phyloP scores from a whole-genome alignment of 2,797 vertebrate genomes.

The Neopelma chrysocephalum region DNA sequence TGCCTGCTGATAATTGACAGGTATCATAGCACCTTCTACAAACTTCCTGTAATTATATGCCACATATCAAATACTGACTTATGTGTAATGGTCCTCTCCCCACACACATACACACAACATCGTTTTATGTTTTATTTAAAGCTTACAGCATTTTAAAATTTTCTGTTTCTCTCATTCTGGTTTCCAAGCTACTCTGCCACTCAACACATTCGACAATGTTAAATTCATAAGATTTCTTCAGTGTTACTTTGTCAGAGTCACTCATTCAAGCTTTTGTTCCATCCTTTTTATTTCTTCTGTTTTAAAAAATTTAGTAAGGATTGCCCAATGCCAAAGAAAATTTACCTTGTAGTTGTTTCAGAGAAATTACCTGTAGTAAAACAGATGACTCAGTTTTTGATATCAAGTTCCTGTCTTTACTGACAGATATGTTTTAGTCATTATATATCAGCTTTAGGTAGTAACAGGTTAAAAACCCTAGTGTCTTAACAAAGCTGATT shows the following conservation, averaged over 20 bases:
- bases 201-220: conserved; percentile 51
- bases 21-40: conserved; percentile 76
- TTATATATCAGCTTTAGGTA: not conserved
- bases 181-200: not conserved
- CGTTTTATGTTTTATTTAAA: conserved; percentile 78
- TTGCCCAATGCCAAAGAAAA: not conserved
- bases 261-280: not conserved
- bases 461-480: not conserved
- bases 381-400: not conserved
- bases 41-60: conserved; percentile 73
- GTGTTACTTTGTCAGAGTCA: conserved; percentile 24
- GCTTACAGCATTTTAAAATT: conserved; percentile 35
- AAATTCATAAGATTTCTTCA: conserved; percentile 44
- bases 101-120: not conserved
- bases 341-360: not conserved
- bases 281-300: not conserved
- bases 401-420: not conserved
- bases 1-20: conserved; percentile 78
- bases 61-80: conserved; percentile 66
- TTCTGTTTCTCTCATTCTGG: conserved; percentile 37
- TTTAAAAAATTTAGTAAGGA: not conserved
- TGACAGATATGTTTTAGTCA: not conserved
- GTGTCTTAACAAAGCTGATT: not conserved
- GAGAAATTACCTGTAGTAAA: not conserved
- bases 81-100: not conserved